phyloP scores from a whole-genome alignment of 2,888 invertebrate species.

The Thymelicus lineola region DNA sequence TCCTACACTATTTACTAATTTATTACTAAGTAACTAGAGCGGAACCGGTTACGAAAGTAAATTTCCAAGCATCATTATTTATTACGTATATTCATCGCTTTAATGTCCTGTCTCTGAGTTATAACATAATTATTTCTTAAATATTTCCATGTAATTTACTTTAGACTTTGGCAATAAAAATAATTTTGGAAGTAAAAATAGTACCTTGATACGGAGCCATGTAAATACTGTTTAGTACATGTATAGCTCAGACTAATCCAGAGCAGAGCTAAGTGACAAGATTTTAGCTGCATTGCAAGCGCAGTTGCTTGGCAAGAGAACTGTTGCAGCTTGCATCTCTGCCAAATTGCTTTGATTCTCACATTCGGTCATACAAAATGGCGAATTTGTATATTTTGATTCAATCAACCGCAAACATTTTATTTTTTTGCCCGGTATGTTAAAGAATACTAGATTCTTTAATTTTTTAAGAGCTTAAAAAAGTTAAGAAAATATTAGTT shows the following conservation, averaged over 20 bases:
- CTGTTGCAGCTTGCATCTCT: constrained; percentile 30
- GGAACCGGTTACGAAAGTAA: too few relatives aligned
- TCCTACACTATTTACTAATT: too few relatives aligned
- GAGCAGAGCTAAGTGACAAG: not conserved
- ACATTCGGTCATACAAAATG: constrained; percentile 37
- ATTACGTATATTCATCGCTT: too few relatives aligned
- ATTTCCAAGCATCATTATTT: too few relatives aligned
- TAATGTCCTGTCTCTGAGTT: too few relatives aligned
- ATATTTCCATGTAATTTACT: too few relatives aligned
- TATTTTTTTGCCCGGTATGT: constrained; percentile 2
- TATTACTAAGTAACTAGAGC: too few relatives aligned
- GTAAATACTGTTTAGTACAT: not conserved
- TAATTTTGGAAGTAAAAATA: not conserved
- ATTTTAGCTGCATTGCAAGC: constrained; percentile 37
- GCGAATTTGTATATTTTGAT: constrained; percentile 26
- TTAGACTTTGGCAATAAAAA: too few relatives aligned
- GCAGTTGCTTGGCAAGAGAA: constrained; percentile 41
- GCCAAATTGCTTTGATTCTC: constrained; percentile 47
- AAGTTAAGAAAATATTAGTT: too few relatives aligned
- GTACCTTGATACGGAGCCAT: not conserved
- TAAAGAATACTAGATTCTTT: not conserved
- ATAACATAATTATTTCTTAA: too few relatives aligned
- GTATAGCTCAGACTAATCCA: constrained; percentile 2
- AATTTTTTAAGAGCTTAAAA: too few relatives aligned
- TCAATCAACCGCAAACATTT: constrained; percentile 19